Base-by-base conservation (phyloP, 2,113 vertebrate genomes). In the Callipepla squamata region DNA sequence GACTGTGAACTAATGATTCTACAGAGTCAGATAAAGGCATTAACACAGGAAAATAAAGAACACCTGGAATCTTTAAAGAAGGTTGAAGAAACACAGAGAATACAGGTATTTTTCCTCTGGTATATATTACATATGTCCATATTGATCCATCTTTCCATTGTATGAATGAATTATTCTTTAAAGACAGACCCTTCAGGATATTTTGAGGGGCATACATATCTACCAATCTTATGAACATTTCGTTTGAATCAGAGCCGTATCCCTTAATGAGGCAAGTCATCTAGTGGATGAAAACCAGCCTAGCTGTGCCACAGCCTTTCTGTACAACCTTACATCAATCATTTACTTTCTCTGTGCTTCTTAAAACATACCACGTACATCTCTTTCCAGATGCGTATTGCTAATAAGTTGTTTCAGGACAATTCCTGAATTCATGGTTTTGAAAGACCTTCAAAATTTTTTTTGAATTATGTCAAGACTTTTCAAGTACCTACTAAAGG, bases 91-190 rank as follows among this genome's bases (percentile, higher is more conserved):
- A 96, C 85, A 67, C 97, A 94, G 47, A 97, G 92, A 21, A 91
- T 98, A 78, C 98, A 98, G 98, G 98, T 99, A 96, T 72, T 50
- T 95, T 94, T 87, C 26, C 23, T 66, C 45, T 48, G 8, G 3
- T 70, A 63, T 14, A 47, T 6, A 7, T 76, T 50, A 44, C 13
- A 11, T 69, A 4, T 59, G 20, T 65, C 25, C 76, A 4, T 65
- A 15, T 30, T 44, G 40, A 90, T 40, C 20, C 30, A 62, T 63
- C 28, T 12, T 87, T 72, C n/a, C 22, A 50, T 14, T 32, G 5
- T n/a, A 38, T 70, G 25, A 90, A 78, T 78, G 5, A 9, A 61
- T 48, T 73, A 58, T 80, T 70, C 48, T 79, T 83, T 70, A 42
- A 82, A 61, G 68, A 30, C 30, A 70, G 10, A 34, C 69, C 9